Percentiles rank a stretch among this genome's conserved stretches.
phyloP scores from a whole-genome alignment of 2,113 vertebrate species.

The Odocoileus virginianus region DNA sequence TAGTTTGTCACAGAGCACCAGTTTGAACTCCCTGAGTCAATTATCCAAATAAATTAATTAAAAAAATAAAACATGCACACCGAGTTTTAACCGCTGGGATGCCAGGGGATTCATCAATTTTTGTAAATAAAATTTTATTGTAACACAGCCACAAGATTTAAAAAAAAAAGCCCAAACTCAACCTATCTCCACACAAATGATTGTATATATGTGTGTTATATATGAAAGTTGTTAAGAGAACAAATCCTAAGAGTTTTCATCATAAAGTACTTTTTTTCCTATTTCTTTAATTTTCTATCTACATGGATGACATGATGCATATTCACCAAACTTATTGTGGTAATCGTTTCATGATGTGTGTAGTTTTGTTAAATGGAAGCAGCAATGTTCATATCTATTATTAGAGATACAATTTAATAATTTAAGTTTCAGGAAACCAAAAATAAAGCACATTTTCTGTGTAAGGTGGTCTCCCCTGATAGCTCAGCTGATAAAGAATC shows the following conservation, averaged over 20 bases:
- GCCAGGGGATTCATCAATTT: not conserved
- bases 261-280: not conserved
- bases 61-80: rapidly evolving
- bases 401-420: not conserved
- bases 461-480: not conserved
- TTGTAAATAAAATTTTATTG: not conserved
- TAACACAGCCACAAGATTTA: not conserved
- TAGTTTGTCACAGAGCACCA: not conserved
- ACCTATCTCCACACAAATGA: not conserved
- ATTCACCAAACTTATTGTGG: not conserved
- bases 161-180: not conserved
- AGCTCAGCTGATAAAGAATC: not conserved
- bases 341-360: not conserved
- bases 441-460: not conserved
- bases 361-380: not conserved
- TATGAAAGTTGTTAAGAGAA: not conserved
- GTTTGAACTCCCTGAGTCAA: not conserved
- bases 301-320: not conserved
- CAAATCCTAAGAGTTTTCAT: not conserved
- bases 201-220: not conserved
- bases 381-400: not conserved
- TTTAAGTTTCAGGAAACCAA: not conserved
- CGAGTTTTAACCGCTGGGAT: not conserved
- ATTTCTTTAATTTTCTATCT: not conserved
- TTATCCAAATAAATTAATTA: not conserved